These are phyloP conservation scores for Iphiclides podalirius DNA, from an alignment of 2,888 invertebrate species.

Conservation along the genomic window DNA sequence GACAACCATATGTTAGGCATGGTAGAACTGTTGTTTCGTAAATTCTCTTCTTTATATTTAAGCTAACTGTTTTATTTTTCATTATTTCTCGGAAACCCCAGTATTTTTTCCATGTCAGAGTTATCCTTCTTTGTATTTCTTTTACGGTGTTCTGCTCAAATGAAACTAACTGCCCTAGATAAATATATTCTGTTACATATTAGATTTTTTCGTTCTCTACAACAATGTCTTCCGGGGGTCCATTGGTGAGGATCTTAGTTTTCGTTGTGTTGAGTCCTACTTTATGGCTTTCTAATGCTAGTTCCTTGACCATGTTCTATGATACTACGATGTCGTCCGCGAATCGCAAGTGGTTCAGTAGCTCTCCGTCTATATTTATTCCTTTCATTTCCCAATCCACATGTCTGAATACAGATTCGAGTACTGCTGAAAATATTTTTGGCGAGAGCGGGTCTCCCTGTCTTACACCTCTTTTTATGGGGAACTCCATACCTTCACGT, in stretches of 20 bases:
- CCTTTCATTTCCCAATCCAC: too few relatives aligned
- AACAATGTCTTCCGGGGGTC: neutral
- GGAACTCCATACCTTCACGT: slow-evolving; percentile 11
- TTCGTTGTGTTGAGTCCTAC: slow-evolving; percentile 7
- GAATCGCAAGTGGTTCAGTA: too few relatives aligned
- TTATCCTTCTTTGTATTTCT: neutral
- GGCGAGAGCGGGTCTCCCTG: neutral
- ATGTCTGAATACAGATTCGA: neutral
- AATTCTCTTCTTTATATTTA: too few relatives aligned
- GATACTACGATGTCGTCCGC: neutral
- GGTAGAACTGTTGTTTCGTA: too few relatives aligned
- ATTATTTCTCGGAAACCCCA: neutral
- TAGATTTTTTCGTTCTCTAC: neutral
- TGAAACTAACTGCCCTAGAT: neutral
- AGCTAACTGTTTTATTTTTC: neutral
- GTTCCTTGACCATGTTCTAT: slow-evolving; percentile 3
- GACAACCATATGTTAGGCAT: too few relatives aligned
- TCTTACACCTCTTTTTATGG: neutral
- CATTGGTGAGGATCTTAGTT: slow-evolving; percentile 12
- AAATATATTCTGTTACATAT: neutral
- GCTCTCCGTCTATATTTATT: too few relatives aligned
- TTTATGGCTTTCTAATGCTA: slow-evolving; percentile 10
- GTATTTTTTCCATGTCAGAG: neutral
- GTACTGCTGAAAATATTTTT: neutral
- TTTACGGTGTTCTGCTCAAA: too few relatives aligned